These are phyloP conservation scores for Xestia c-nigrum DNA, from an alignment of 2,888 invertebrate genomes.

Conservation along the genomic window DNA sequence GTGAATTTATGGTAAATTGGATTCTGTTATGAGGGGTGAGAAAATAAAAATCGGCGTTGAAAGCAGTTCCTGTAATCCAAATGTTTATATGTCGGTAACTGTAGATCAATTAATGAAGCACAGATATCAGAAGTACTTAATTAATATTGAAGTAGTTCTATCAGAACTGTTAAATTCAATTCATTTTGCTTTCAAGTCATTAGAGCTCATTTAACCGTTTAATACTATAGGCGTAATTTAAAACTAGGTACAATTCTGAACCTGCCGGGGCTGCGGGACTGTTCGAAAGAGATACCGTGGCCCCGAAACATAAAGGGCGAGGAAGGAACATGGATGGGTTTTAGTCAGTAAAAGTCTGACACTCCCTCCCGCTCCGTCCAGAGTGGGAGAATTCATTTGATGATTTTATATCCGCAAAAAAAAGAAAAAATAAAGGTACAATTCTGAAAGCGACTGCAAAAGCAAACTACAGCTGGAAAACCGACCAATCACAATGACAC, in stretches of 20 bases:
- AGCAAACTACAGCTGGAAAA: neutral
- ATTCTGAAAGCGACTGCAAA: neutral
- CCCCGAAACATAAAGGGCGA: too few relatives aligned
- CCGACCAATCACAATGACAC: neutral
- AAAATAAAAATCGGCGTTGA: slow-evolving; percentile 20
- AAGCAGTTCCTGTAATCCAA: neutral
- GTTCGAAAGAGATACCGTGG: too few relatives aligned
- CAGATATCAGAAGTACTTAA: neutral
- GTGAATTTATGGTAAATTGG: slow-evolving; percentile 52
- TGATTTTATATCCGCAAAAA: too few relatives aligned
- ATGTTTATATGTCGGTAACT: neutral
- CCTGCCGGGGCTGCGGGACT: too few relatives aligned
- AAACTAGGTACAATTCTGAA: neutral
- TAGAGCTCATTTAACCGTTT: neutral
- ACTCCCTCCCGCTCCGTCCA: too few relatives aligned
- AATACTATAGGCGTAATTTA: neutral
- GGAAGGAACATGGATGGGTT: too few relatives aligned
- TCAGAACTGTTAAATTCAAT: neutral
- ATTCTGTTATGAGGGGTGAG: slow-evolving; percentile 12
- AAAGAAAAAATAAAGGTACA: neutral
- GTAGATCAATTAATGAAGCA: neutral
- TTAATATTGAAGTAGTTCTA: neutral
- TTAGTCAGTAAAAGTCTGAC: too few relatives aligned
- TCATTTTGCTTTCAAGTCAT: neutral
- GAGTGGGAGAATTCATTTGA: too few relatives aligned